Conservation (phyloP, 2,797 vertebrate genomes). For the Podarcis siculus region DNA sequence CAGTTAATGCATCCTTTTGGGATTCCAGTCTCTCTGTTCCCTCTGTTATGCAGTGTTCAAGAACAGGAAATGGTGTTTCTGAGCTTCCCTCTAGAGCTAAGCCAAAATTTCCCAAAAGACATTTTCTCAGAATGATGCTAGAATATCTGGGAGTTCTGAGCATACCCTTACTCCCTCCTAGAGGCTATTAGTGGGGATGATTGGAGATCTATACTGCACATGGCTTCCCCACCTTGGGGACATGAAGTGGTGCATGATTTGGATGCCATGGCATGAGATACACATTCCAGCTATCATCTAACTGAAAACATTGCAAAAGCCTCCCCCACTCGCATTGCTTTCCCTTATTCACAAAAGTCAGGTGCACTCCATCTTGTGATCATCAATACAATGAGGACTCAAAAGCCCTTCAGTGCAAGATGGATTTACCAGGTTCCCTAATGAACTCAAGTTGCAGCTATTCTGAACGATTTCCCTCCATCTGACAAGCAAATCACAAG, state of each 20-base stretch:
- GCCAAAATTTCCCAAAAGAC: too few species aligned
- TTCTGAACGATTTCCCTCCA: background rate
- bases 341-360: rapidly evolving
- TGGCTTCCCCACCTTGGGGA: background rate
- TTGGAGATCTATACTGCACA: background rate
- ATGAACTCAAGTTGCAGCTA: background rate
- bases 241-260: background rate
- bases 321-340: background rate
- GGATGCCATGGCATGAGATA: background rate
- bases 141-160: background rate
- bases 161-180: background rate
- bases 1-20: too few species aligned
- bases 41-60: too few species aligned
- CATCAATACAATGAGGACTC: rapidly evolving
- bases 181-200: background rate
- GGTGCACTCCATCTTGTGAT: background rate
- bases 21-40: too few species aligned
- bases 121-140: too few species aligned
- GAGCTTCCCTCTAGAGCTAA: too few species aligned
- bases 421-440: rapidly evolving
- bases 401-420: background rate
- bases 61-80: too few species aligned
- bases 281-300: background rate
- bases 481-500: background rate
- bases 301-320: rapidly evolving